Conservation (phyloP, 2,888 invertebrate species). For the Hydrotaea cyrtoneurina region DNA sequence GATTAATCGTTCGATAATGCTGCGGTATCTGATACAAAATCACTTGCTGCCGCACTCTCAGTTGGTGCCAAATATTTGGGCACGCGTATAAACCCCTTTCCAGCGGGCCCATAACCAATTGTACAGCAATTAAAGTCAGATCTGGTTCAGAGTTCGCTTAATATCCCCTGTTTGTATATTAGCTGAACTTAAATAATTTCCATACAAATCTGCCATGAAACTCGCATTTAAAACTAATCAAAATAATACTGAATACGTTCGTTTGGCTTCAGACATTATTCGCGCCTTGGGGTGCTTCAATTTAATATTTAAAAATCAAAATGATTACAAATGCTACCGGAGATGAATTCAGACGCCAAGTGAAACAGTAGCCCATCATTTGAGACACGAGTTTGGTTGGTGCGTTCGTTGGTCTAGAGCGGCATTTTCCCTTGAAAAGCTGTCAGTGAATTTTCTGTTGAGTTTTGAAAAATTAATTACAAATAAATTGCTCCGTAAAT, state of each 20-base stretch:
- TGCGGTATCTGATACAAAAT: not conserved
- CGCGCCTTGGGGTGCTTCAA: conserved; percentile 55
- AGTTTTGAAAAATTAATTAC: conserved; percentile 63
- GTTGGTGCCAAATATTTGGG: conserved; percentile 15
- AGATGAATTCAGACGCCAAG: conserved; percentile 1
- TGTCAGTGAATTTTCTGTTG: conserved; percentile 20
- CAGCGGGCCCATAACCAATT: not conserved
- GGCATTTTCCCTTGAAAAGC: conserved; percentile 51
- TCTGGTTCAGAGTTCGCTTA: not conserved
- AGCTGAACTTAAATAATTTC: not conserved
- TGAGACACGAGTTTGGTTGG: not conserved
- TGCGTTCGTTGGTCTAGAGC: too few species aligned
- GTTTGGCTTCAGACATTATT: conserved; percentile 40
- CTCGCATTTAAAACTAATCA: conserved; percentile 37
- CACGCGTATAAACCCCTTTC: conserved; percentile 9
- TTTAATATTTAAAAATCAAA: conserved; percentile 30
- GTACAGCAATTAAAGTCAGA: conserved; percentile 4
- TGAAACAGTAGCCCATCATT: conserved; percentile 53
- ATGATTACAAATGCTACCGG: conserved; percentile 57
- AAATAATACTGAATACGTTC: conserved; percentile 28
- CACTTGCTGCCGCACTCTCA: not conserved
- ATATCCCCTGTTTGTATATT: not conserved
- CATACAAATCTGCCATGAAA: conserved; percentile 26
- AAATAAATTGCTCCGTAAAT: conserved; percentile 67
- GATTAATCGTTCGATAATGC: not conserved